Evolutionary conservation across 2,888 invertebrate genomes (phyloP), one percentile per base, ranked within the genome.

Genomic region (Drosophila vallismaia): DNA sequence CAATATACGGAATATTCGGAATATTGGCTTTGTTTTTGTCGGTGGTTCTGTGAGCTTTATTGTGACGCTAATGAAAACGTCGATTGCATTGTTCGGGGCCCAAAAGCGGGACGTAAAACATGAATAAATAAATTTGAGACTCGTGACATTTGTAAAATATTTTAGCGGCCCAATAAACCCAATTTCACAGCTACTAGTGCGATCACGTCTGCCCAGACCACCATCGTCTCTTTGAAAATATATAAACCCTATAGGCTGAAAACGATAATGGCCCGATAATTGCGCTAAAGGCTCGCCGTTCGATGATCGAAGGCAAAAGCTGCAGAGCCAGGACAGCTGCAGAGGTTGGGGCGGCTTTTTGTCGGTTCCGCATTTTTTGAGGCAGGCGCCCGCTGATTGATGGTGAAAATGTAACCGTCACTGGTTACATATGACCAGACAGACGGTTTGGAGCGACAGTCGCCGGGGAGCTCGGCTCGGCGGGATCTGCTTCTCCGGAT

Each of bases 121-220:
- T 86, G 71, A 87, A 77, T 86, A 83, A 88, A 86, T 83, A 75
- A 84, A 75, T 85, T 75, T 59, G 44, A 81, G 78, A 84, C 85
- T 88, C 85, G 85, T 85, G 85, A 86, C 87, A 88, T 68, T 80
- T 79, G 72, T 86, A 78, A 82, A 86, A 88, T 84, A 60, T 77
- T 80, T 81, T 87, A 88, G 81, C 84, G 75, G 63, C 75, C 71
- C 84, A 79, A 88, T 88, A 84, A 88, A 86, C 84, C 83, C 76
- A 83, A 84, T 84, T 84, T 84, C 79, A 75, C 68, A 74, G 82
- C 71, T 52, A 48, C 51, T 64, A 57, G 51, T 36, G 55, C 53
- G 26, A 49, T n/a, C 56, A 64, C 46, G 33, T 19, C 12, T 6
- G 14, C 8, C 10, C 44, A 9, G 44, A 44, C 44, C 44, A 44